These are phyloP conservation scores for Yasuhikotakia modesta DNA, from an alignment of 2,797 vertebrate genomes.

Conservation along the genomic window DNA sequence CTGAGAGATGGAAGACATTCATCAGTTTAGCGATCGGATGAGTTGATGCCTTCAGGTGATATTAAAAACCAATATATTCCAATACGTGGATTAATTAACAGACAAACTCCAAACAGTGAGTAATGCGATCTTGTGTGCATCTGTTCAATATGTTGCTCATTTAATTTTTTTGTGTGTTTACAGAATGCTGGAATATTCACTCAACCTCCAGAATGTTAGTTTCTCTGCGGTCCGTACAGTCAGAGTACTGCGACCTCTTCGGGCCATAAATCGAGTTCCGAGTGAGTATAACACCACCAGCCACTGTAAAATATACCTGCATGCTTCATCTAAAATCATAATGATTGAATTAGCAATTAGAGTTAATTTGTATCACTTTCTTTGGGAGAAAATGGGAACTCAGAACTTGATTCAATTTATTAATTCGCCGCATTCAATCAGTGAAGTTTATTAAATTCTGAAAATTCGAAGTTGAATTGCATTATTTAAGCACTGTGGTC, in stretches of 20 bases:
- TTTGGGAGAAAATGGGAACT: slow-evolving; percentile 2
- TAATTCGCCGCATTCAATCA: slow-evolving; percentile 17
- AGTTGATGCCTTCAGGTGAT: slow-evolving; percentile 19
- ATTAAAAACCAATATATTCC: not conserved
- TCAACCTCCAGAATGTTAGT: slow-evolving; percentile 97
- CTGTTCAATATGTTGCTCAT: not conserved
- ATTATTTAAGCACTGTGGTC: slow-evolving; percentile 29
- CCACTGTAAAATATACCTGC: not conserved
- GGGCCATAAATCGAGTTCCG: slow-evolving; percentile 98
- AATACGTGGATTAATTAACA: not conserved
- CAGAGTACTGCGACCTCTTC: slow-evolving; percentile 91
- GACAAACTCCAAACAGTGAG: not conserved
- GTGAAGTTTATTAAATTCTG: slow-evolving; percentile 21
- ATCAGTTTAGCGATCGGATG: not conserved
- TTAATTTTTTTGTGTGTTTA: slow-evolving; percentile 47
- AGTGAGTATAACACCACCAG: slow-evolving; percentile 82
- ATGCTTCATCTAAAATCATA: not conserved
- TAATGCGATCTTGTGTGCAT: not conserved
- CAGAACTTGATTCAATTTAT: not conserved
- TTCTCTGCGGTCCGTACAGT: slow-evolving; percentile 96
- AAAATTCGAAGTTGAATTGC: slow-evolving; percentile 18
- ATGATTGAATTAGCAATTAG: not conserved
- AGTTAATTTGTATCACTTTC: not conserved
- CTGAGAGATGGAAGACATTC: not conserved
- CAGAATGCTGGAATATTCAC: slow-evolving; percentile 99